Evolutionary conservation across 2,113 vertebrate species (phyloP).

Genomic region (Neofelis nebulosa): DNA sequence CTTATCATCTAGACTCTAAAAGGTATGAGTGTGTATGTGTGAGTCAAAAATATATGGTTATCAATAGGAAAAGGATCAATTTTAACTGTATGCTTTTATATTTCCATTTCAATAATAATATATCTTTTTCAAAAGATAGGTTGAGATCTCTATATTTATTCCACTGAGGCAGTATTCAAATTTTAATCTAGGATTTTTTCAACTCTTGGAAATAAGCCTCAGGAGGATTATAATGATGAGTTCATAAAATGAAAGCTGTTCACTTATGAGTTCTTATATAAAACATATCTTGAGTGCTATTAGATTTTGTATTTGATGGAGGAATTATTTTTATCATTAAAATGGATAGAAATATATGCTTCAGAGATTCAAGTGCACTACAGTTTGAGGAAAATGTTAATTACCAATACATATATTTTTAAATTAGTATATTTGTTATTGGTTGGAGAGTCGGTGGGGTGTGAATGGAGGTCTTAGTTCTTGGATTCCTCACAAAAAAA

Average conservation of each 20-base stretch:
- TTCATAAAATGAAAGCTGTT: not conserved
- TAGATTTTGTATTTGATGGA: slow-evolving; percentile 23
- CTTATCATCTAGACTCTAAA: not conserved
- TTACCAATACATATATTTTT: not conserved
- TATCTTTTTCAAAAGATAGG: not conserved
- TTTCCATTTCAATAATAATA: not conserved
- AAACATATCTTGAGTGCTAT: not conserved
- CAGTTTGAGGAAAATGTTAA: not conserved
- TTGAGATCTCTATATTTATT: not conserved
- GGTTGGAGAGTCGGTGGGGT: not conserved
- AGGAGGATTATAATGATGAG: not conserved
- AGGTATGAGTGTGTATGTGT: not conserved
- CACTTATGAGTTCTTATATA: not conserved
- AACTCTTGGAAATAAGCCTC: not conserved
- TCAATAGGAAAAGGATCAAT: not conserved
- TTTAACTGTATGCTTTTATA: not conserved
- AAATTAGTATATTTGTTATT: not conserved
- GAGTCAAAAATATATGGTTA: not conserved
- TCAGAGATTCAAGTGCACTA: not conserved
- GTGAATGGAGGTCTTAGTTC: not conserved
- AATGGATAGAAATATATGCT: not conserved
- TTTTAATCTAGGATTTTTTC: not conserved
- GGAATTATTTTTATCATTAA: not conserved
- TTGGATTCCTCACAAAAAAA: not conserved
- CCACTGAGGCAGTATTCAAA: not conserved